Conservation (phyloP, 2,888 invertebrate genomes). For the Drosophila demipolita region DNA sequence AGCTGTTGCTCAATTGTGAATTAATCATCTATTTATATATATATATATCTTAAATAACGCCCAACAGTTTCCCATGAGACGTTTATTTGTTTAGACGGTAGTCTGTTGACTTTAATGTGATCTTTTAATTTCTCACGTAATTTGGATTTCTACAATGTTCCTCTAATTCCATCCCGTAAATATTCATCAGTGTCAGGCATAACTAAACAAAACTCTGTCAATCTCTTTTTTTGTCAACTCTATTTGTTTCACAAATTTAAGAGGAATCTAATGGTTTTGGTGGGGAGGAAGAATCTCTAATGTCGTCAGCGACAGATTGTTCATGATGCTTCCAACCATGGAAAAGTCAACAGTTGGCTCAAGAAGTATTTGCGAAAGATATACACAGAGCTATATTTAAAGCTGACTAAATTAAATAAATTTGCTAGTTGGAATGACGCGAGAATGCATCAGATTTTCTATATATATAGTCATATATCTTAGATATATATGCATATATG, state of each 20-base stretch:
- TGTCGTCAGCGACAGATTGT: neutral
- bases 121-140: constrained; percentile 23
- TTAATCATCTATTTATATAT: constrained; percentile 1
- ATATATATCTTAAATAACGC: neutral
- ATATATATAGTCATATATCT: neutral
- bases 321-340: neutral
- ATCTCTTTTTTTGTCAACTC: neutral
- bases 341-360: neutral
- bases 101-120: neutral
- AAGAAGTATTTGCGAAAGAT: neutral
- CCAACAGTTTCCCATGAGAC: constrained; percentile 11
- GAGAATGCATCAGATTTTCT: neutral
- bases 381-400: neutral
- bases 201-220: constrained; percentile 34
- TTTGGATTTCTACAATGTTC: constrained; percentile 21
- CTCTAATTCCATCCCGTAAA: constrained; percentile 1
- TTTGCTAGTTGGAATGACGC: neutral
- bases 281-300: neutral
- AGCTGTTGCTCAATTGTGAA: constrained; percentile 5
- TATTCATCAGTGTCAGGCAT: constrained; percentile 34
- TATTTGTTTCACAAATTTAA: neutral
- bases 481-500: neutral
- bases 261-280: neutral
- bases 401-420: constrained; percentile 7
- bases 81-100: constrained; percentile 1